Base-by-base conservation (phyloP, 2,797 vertebrate genomes). In the Thalassophryne amazonica region DNA sequence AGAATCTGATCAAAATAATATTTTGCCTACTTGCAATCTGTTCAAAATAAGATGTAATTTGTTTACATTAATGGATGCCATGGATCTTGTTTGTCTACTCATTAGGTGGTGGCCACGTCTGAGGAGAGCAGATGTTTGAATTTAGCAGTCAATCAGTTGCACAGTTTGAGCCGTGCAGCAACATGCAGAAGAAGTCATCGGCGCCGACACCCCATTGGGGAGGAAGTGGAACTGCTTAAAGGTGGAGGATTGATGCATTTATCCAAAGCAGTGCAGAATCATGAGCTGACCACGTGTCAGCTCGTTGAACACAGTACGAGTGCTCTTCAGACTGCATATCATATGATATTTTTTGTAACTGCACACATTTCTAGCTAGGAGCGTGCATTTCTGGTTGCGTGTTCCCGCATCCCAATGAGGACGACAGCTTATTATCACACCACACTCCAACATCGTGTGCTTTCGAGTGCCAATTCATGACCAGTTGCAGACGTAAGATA, bases 81-180 rank as follows among this genome's bases (percentile, higher is more conserved):
- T 22, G 36, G 33, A 15, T 58, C 20, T 37, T 30, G 16, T 8
- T 45, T 32, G 15, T 25, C 20, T 17, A 29, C 30, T 59, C 29
- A 27, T 45, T 59, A 11, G 19, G 11, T 32, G 36, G 20, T 47
- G 22, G n/a, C 34, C 35, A 49, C 56, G 67, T 50, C 32, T 18
- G 37, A 57, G 7, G 41, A 51, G 39, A 69, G 55, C 63, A 55
- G 58, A 53, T 56, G 53, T 61, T 66, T 41, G 46, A 56, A 30
- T 34, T 52, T 32, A 20, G 22, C 49, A 30, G 46, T 47, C 61
- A 67, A 59, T 62, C 64, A 42, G 25, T 31, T 17, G 21, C 54
- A 17, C 40, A 0, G 25, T 47, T 57, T 54, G 64, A 72, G 41
- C 16, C 12, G 11, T 25, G 51, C 49, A 22, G 36, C 28, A 19